These are phyloP conservation scores for Anhinga anhinga DNA, from an alignment of 2,113 vertebrate genomes.

Conservation along the genomic window DNA sequence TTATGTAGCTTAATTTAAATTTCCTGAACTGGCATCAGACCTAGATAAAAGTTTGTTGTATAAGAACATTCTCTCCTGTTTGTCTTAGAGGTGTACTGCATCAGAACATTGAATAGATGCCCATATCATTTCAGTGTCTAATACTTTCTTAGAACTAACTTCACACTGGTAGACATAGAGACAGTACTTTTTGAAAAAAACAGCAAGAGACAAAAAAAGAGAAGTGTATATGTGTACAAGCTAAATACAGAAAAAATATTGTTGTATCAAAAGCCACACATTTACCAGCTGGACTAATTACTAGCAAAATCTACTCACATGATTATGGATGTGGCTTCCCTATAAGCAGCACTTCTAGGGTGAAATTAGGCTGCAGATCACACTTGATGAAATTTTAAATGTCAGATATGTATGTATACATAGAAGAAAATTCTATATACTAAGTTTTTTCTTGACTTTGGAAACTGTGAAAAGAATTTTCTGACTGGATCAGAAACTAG, in stretches of 20 bases:
- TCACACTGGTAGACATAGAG: background rate
- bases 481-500: background rate
- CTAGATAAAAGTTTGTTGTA: background rate
- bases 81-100: background rate
- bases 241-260: background rate
- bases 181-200: background rate
- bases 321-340: background rate
- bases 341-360: background rate
- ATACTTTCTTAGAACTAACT: background rate
- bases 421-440: background rate
- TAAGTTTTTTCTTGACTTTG: background rate
- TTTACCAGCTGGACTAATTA: background rate
- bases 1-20: background rate
- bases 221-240: accelerated
- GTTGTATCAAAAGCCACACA: background rate
- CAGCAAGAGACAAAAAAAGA: background rate
- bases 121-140: background rate
- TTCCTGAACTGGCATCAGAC: background rate
- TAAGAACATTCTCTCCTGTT: background rate
- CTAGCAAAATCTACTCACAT: background rate
- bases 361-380: background rate
- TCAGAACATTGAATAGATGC: background rate
- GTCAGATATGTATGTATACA: background rate
- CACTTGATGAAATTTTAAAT: background rate
- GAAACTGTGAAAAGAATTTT: background rate